These are phyloP conservation scores for Eleginops maclovinus DNA, from an alignment of 2,113 vertebrate species.

Conservation along the genomic window DNA sequence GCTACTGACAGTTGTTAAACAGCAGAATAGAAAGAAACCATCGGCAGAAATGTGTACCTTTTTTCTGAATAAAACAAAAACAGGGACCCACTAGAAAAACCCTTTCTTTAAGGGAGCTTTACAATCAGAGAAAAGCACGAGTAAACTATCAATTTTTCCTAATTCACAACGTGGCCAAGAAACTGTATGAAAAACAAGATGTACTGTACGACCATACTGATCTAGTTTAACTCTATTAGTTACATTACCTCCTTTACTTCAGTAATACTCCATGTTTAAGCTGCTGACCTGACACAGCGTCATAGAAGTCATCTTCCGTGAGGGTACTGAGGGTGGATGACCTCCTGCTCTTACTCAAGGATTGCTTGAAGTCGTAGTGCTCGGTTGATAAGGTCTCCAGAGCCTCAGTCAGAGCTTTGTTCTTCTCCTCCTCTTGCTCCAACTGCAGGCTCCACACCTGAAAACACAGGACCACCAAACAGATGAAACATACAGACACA, in stretches of 20 bases:
- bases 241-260: background rate
- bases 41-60: background rate
- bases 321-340: slow-evolving; percentile 83
- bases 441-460: slow-evolving; percentile 93
- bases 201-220: background rate
- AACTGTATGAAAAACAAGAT: background rate
- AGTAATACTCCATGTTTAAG: background rate
- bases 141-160: no score
- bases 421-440: slow-evolving; percentile 95
- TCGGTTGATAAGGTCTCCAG: slow-evolving; percentile 90
- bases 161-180: background rate
- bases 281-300: slow-evolving; percentile 91
- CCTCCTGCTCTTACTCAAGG: slow-evolving; percentile 81
- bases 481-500: slow-evolving; percentile 2
- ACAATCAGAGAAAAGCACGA: background rate
- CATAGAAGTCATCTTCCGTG: slow-evolving; percentile 93
- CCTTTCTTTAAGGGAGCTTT: background rate
- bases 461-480: slow-evolving; percentile 60
- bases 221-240: background rate
- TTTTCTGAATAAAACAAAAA: background rate
- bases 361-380: slow-evolving; percentile 89
- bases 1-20: background rate
- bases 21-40: background rate
- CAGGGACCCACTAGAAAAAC: background rate
- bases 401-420: slow-evolving; percentile 93